Conservation (phyloP, 2,888 invertebrate genomes). For the Sialis fuliginosa region DNA sequence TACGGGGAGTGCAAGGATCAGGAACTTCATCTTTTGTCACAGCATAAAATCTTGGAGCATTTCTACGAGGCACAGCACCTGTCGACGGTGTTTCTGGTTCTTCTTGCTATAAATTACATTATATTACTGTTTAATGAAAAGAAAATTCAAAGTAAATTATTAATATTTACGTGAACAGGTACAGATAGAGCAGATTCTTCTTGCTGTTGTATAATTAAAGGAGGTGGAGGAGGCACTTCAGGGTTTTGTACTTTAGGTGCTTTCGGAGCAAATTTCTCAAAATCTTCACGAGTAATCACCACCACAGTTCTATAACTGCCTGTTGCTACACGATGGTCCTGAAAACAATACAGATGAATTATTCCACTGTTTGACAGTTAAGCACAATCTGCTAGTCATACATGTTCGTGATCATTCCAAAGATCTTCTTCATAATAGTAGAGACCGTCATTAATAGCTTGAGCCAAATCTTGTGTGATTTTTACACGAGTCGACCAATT, state of each 20-base stretch:
- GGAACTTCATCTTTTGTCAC: conserved; percentile 63
- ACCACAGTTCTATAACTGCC: conserved; percentile 70
- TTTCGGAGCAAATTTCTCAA: conserved; percentile 57
- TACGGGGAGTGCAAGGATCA: conserved; percentile 53
- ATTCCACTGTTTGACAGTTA: background rate
- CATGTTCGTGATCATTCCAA: conserved; percentile 49
- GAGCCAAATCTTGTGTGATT: conserved; percentile 85
- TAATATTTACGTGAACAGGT: background rate
- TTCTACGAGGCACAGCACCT: conserved; percentile 19
- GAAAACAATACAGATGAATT: conserved; percentile 1
- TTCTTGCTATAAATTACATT: background rate
- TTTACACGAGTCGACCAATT: conserved; percentile 81
- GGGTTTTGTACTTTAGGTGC: conserved; percentile 49
- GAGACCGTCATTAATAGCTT: conserved; percentile 94
- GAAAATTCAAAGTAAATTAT: background rate
- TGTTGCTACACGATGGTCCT: conserved; percentile 28
- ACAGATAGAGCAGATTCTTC: background rate
- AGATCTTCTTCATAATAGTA: conserved; percentile 91
- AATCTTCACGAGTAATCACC: conserved; percentile 73
- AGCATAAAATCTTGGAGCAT: conserved; percentile 81
- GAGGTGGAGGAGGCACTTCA: conserved; percentile 70
- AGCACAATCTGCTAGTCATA: conserved; percentile 11
- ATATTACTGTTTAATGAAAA: background rate
- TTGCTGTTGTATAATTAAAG: conserved; percentile 25
- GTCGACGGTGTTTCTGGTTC: background rate